Evolutionary conservation across 2,797 vertebrate genomes (phyloP).

Genomic region (Mus spretus): DNA sequence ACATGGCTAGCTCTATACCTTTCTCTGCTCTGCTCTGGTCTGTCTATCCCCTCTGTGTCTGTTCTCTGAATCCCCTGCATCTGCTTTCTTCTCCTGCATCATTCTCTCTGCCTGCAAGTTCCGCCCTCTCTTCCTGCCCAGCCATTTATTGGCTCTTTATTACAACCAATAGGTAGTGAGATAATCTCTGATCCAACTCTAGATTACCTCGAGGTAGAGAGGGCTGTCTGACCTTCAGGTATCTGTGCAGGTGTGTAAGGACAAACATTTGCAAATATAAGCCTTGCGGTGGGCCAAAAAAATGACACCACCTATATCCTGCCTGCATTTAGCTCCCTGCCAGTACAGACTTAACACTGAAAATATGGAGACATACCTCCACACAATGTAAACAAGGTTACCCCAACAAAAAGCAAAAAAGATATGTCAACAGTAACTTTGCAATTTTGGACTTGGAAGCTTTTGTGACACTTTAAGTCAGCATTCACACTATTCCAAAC

Average conservation of each 20-base stretch:
- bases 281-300: not conserved
- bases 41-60: no score
- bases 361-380: not conserved
- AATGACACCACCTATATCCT: not conserved
- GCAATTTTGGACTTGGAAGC: conserved; percentile 27
- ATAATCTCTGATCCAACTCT: not conserved
- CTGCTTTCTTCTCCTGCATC: no score
- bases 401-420: not conserved
- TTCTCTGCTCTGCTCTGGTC: no score
- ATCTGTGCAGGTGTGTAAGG: not conserved
- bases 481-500: conserved; percentile 4
- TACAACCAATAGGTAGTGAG: not conserved
- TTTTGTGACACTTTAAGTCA: conserved; percentile 29
- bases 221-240: not conserved
- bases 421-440: conserved; percentile 12
- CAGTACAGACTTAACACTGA: not conserved
- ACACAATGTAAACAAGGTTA: not conserved
- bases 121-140: no score
- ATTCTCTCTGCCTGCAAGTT: no score
- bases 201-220: not conserved
- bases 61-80: no score
- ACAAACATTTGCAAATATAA: not conserved
- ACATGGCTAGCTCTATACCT: no score
- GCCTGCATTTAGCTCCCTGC: not conserved
- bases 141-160: not conserved